Evolutionary conservation across 2,888 invertebrate species (phyloP), one percentile per base, ranked within the genome.

Genomic region (Latheticus oryzae): DNA sequence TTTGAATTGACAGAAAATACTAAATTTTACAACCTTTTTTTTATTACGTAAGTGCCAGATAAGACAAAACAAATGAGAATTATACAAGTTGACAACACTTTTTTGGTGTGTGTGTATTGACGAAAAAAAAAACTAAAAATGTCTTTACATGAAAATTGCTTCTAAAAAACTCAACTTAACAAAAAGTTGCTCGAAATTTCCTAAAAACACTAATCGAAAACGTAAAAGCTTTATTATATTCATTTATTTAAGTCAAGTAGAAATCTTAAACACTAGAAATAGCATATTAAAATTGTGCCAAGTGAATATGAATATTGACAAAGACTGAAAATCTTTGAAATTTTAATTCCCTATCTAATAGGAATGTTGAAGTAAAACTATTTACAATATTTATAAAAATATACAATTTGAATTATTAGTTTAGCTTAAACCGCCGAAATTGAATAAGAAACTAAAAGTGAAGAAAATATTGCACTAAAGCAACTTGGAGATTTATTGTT

Each of bases 1-100:
- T 75, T 74, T 72, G 68, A 76, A 76, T 76, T 76, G 76, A 76
- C 76, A 75, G 72, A 75, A 73, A 76, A 76, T 74, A 72, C 73
- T 74, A 73, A 73, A 70, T 66, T 68, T 71, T 73, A 74, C 72
- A 74, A 74, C 70, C 67, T 71, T 69, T 64, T 60, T 61, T 61
- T 66, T 64, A 64, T 66, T 65, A 66, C 63, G 63, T 60, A 66
- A 56, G 63, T 63, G 58, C 61, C 58, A 62, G 58, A 48, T 58
- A 60, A 52, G 55, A 55, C 51, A 33, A 56, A 58, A 61, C 38
- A 58, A 56, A 62, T 60, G 58, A 61, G 58, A 60, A 60, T 58
- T 53, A 61, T n/a, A n/a, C 50, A 53, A 33, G 48, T 57, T 32
- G 58, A 56, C 51, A 55, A 60, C 38, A 38, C 23, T 54, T 40